Percentiles rank a stretch among this genome's conserved stretches.
phyloP scores from a whole-genome alignment of 1,140 invertebrate genomes.

The Wasmannia auropunctata region DNA sequence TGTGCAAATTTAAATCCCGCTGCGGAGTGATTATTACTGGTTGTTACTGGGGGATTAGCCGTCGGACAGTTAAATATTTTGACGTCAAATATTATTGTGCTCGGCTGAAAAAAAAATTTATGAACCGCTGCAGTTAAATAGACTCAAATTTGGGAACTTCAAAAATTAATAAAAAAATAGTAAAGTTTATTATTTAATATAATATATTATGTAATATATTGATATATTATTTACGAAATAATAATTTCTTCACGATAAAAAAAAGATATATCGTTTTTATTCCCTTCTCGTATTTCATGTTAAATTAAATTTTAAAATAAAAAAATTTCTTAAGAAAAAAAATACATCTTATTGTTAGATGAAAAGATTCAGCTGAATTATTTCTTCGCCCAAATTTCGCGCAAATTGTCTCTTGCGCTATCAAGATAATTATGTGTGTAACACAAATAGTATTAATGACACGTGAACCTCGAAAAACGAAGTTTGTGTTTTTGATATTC shows the following conservation, averaged over 20 bases:
- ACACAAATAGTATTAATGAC: too few species aligned
- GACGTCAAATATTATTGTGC: conserved; percentile 13
- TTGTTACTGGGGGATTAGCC: background rate
- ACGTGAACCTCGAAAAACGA: background rate
- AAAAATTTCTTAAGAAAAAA: background rate
- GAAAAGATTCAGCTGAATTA: background rate
- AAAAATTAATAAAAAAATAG: background rate
- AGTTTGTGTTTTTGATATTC: background rate
- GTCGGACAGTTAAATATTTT: background rate
- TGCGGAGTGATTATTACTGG: background rate
- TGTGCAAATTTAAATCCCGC: conserved; percentile 17
- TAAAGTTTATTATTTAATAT: background rate
- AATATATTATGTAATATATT: background rate
- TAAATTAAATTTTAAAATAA: background rate
- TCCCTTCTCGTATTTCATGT: background rate
- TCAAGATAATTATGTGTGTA: background rate
- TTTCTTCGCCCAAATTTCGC: background rate
- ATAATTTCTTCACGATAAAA: background rate
- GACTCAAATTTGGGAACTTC: background rate
- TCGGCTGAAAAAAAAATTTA: background rate
- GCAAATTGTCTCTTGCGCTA: background rate
- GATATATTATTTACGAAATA: background rate
- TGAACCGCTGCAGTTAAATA: background rate
- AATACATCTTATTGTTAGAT: background rate
- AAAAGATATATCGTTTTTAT: background rate